Evolutionary conservation across 1,140 invertebrate species (phyloP), one percentile per base, ranked within the genome.

Genomic region (Drosophila baimaii): DNA sequence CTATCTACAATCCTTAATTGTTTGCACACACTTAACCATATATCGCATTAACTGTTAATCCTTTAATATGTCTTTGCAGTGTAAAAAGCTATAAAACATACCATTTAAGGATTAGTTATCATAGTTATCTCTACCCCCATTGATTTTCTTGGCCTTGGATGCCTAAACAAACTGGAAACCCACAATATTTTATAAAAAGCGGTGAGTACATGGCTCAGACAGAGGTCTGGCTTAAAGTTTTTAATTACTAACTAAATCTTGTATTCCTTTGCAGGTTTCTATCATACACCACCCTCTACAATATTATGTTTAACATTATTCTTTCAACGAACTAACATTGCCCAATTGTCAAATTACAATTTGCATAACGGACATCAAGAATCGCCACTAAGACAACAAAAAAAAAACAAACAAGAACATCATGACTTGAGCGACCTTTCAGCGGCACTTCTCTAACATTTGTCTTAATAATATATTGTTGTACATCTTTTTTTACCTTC

Each of bases 401-500:
- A 23, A n/a, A n/a, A n/a, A n/a, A n/a, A n/a, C n/a, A n/a, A 68
- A 72, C 33, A 66, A 51, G n/a, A 59, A 17, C 39, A 76, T 41
- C 65, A 63, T 49, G 43, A 74, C 41, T 19, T 51, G 54, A 51
- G 35, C 29, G 51, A 35, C 23, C 55, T 63, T 61, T 65, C 37
- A 47, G 58, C 58, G 52, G 35, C 64, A 79, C 49, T 79, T 83
- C 61, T 85, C 79, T 71, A 77, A 76, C 54, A 56, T 73, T 49
- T 89, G 52, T 79, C 76, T 73, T 77, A 79, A 86, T 86, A 89
- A 88, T 89, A 88, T 89, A 79, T 76, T 89, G 83, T 88, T 86
- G 83, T 83, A 83, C 84, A 83, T 88, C 79, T 86, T 86, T 86
- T 86, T 86, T 89, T 86, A 86, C 83, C 79, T 86, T 73, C 75